phyloP scores from a whole-genome alignment of 2,797 vertebrate species.

The Bovichtus diacanthus region DNA sequence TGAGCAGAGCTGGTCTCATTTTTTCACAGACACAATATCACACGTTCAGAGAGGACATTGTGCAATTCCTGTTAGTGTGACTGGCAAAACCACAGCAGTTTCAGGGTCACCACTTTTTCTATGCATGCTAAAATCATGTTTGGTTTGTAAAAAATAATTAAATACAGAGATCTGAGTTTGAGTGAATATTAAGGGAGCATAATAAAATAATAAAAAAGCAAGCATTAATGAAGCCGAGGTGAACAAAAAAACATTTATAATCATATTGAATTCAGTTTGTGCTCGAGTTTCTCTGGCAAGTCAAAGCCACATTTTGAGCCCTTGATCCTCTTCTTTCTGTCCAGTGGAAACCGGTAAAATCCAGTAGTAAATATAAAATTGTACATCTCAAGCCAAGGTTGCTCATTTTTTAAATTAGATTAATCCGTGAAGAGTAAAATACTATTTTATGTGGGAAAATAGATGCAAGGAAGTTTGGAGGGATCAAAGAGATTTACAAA shows the following conservation, averaged over 20 bases:
- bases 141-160: slow-evolving; percentile 1
- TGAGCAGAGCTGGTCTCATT: neutral
- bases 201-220: neutral
- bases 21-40: slow-evolving; percentile 35
- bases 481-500: too few relatives aligned
- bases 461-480: too few relatives aligned
- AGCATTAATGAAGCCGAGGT: neutral
- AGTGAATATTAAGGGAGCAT: neutral
- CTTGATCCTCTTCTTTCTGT: slow-evolving; percentile 27
- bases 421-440: slow-evolving; percentile 6
- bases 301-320: neutral
- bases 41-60: neutral
- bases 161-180: neutral
- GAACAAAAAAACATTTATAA: slow-evolving; percentile 22
- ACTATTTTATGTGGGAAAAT: neutral
- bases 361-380: slow-evolving; percentile 58
- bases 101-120: neutral
- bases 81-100: slow-evolving; percentile 18
- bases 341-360: slow-evolving; percentile 58
- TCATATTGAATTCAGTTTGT: slow-evolving; percentile 43
- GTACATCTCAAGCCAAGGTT: slow-evolving; percentile 29
- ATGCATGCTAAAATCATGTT: neutral
- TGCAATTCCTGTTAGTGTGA: slow-evolving; percentile 14
- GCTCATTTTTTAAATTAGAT: slow-evolving; percentile 11
- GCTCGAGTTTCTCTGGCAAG: slow-evolving; percentile 2